These are phyloP conservation scores for Cetoscarus ocellatus DNA, from an alignment of 2,797 vertebrate species.

Conservation along the genomic window DNA sequence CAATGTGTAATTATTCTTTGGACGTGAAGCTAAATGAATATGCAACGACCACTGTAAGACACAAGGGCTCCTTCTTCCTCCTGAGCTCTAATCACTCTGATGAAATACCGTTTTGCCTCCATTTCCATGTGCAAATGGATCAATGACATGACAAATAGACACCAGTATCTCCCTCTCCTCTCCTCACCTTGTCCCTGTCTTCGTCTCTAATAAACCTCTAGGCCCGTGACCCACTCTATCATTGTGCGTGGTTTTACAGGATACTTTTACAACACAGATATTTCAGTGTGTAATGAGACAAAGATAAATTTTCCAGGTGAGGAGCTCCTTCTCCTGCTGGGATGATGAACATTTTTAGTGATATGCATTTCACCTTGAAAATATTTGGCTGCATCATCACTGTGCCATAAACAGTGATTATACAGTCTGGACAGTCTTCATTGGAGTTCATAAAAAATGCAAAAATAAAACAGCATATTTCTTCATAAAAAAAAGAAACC, in stretches of 20 bases:
- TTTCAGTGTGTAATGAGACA: constrained; percentile 43
- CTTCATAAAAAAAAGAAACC: constrained; percentile 34
- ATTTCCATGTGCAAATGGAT: constrained; percentile 66
- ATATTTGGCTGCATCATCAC: constrained; percentile 52
- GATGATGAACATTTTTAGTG: constrained; percentile 44
- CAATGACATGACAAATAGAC: constrained; percentile 55
- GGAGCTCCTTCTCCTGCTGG: constrained; percentile 6
- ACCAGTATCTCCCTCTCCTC: constrained; percentile 24
- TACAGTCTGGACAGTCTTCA: constrained; percentile 22
- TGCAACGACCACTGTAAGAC: constrained; percentile 52
- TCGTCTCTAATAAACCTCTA: constrained; percentile 31
- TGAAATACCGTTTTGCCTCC: constrained; percentile 64
- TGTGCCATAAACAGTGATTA: constrained; percentile 31
- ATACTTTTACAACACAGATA: constrained; percentile 51
- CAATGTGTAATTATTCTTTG: constrained; percentile 74
- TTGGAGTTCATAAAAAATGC: constrained; percentile 39
- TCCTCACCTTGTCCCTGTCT: constrained; percentile 4
- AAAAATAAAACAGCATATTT: constrained; percentile 20
- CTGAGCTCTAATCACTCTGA: constrained; percentile 69
- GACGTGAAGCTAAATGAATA: constrained; percentile 66
- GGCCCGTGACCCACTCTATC: constrained; percentile 40
- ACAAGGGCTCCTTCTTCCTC: constrained; percentile 46
- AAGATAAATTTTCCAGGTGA: constrained; percentile 53
- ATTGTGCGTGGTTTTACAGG: constrained; percentile 41
- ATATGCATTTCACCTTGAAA: constrained; percentile 57